Conservation (phyloP, 2,113 vertebrate genomes). For the Anser cygnoides region DNA sequence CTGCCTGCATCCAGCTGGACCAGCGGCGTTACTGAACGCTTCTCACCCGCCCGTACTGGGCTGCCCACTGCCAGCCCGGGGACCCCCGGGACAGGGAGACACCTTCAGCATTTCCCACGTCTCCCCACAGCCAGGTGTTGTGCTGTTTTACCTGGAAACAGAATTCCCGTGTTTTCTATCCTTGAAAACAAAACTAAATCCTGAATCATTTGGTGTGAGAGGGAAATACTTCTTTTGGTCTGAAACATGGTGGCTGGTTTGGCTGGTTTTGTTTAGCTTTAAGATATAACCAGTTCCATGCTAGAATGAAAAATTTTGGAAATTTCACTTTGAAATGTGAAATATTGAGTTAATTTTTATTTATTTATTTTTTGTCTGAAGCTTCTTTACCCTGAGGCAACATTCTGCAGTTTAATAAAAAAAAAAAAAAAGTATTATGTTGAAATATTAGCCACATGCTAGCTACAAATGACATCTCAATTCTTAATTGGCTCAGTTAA, state of each 20-base stretch:
- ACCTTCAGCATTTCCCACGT: not conserved
- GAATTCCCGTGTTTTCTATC: not conserved
- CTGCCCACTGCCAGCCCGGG: accelerated
- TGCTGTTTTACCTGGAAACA: not conserved
- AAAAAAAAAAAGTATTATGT: not conserved
- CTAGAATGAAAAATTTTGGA: not conserved
- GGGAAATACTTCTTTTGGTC: not conserved
- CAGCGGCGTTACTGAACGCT: too few species aligned
- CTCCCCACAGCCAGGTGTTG: not conserved
- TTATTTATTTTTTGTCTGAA: not conserved
- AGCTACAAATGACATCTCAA: not conserved
- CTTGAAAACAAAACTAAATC: not conserved
- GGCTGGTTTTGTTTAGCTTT: not conserved
- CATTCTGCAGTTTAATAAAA: not conserved
- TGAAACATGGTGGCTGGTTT: not conserved
- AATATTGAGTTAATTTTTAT: not conserved
- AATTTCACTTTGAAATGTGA: not conserved
- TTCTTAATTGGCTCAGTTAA: not conserved
- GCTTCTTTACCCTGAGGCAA: not conserved
- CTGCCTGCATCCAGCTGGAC: not conserved
- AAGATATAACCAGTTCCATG: not conserved
- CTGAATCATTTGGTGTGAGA: not conserved
- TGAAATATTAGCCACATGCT: not conserved
- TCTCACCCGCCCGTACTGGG: not conserved
- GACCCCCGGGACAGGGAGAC: not conserved